Evolutionary conservation across 2,888 invertebrate genomes (phyloP), one percentile per base, ranked within the genome.

Genomic region (Deilephila elpenor): DNA sequence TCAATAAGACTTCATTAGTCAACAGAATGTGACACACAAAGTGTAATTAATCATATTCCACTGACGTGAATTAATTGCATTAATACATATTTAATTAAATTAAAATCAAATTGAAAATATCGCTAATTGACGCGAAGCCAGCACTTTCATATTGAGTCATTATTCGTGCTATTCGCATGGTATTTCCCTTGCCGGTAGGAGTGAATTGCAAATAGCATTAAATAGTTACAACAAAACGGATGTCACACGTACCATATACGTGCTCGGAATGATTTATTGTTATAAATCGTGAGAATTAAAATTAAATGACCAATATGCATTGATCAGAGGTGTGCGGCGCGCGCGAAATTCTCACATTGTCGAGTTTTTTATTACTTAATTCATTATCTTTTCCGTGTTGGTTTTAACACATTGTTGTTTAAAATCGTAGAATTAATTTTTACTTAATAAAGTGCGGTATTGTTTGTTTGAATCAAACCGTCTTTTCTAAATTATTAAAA

Each of bases 141-240:
- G 75, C 78, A 80, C 80, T 83, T 81, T 82, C 80, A 73, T 79
- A 64, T 72, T 71, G 76, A 82, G 80, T 83, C 78, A 78, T 71
- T 71, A 74, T 71, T 67, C 72, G 64, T 77, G 74, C 76, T 76
- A 76, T 77, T 71, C 73, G 74, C 77, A 34, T 79, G 78, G 79
- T 83, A 81, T 84, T 83, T 82, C 83, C 82, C 80, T 83, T 80
- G 75, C 77, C 76, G 80, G 80, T 80, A 80, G 78, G 78, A 79
- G 79, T 76, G 84, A 86, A 79, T 86, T 86, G 86, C 86, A 84
- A 86, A 86, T 86, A 51, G 78, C 81, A 80, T 84, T 85, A 86
- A 86, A 84, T 86, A 84, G 80, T 80, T 77, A 82, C 79, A 80
- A 79, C 76, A 79, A 77, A 77, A 76, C 77, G 82, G 80, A 77